Evolutionary conservation across 2,888 invertebrate genomes (phyloP).

Genomic region (Amiota minor): DNA sequence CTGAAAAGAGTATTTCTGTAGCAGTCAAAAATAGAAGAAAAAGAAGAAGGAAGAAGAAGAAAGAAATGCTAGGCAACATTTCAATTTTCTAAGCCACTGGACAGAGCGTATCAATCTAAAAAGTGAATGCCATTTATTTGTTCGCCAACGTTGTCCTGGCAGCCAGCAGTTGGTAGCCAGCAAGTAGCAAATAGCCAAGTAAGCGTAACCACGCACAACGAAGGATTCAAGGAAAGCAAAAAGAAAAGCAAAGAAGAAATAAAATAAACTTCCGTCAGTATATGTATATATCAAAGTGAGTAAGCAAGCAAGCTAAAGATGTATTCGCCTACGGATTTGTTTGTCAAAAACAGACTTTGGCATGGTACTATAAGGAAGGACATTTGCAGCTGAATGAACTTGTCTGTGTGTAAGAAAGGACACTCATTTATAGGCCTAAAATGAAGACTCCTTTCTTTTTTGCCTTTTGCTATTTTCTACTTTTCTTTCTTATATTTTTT

Average conservation of each 20-base stretch:
- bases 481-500: neutral
- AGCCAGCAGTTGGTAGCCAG: neutral
- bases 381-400: neutral
- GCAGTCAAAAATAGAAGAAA: too few relatives aligned
- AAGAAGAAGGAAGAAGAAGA: too few relatives aligned
- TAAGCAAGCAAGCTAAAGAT: neutral
- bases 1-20: neutral
- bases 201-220: conserved; percentile 64
- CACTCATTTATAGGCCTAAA: neutral
- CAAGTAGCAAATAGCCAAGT: neutral
- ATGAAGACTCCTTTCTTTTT: conserved; percentile 10
- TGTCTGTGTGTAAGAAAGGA: neutral
- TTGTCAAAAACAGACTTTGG: conserved; percentile 60
- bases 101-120: conserved; percentile 37
- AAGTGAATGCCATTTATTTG: neutral
- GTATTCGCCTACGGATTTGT: conserved; percentile 60
- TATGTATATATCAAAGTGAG: neutral
- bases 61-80: conserved; percentile 52
- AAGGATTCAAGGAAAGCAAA: conserved; percentile 47
- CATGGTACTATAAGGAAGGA: neutral
- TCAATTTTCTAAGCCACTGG: conserved; percentile 66
- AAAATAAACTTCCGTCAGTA: conserved; percentile 21
- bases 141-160: conserved; percentile 54
- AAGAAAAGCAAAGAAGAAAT: conserved; percentile 8
- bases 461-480: neutral